Percentiles rank a stretch among this genome's conserved stretches.
Conservation (phyloP, 2,888 invertebrate genomes). For the Nomada ferruginata region DNA sequence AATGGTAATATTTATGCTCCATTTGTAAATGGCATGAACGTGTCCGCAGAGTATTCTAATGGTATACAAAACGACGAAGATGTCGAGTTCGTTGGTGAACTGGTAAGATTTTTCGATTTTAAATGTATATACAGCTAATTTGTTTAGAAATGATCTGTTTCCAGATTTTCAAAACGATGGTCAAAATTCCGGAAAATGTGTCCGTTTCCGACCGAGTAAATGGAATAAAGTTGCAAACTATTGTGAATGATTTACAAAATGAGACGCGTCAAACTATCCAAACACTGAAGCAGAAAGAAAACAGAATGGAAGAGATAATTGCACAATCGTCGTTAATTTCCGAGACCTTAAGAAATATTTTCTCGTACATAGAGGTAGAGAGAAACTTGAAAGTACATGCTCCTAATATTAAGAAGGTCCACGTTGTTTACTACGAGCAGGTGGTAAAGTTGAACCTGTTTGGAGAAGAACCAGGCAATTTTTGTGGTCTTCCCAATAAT, state of each 20-base stretch:
- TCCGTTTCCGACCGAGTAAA: slow-evolving; percentile 66
- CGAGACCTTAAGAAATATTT: slow-evolving; percentile 50
- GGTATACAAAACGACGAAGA: slow-evolving; percentile 68
- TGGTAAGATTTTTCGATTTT: slow-evolving; percentile 61
- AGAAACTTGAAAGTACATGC: slow-evolving; percentile 61
- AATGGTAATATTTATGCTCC: slow-evolving; percentile 59
- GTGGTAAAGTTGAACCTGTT: slow-evolving; percentile 71
- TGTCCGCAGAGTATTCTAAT: slow-evolving; percentile 59
- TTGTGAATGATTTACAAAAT: slow-evolving; percentile 24
- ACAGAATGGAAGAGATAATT: slow-evolving; percentile 56
- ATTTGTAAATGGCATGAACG: slow-evolving; percentile 65
- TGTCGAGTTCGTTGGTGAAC: slow-evolving; percentile 73
- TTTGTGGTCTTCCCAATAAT: slow-evolving; percentile 68
- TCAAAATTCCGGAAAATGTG: slow-evolving; percentile 49
- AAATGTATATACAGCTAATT: background rate
- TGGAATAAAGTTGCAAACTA: slow-evolving; percentile 40
- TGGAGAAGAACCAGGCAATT: slow-evolving; percentile 59
- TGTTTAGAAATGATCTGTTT: background rate
- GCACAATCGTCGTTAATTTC: slow-evolving; percentile 24
- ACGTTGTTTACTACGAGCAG: slow-evolving; percentile 49
- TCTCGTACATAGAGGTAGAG: slow-evolving; percentile 75
- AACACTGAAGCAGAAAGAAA: slow-evolving; percentile 41
- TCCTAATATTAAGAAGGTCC: slow-evolving; percentile 63
- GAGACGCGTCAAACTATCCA: background rate
- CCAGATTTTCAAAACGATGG: slow-evolving; percentile 69